These are phyloP conservation scores for Smithornis capensis DNA, from an alignment of 2,113 vertebrate genomes.

Conservation along the genomic window DNA sequence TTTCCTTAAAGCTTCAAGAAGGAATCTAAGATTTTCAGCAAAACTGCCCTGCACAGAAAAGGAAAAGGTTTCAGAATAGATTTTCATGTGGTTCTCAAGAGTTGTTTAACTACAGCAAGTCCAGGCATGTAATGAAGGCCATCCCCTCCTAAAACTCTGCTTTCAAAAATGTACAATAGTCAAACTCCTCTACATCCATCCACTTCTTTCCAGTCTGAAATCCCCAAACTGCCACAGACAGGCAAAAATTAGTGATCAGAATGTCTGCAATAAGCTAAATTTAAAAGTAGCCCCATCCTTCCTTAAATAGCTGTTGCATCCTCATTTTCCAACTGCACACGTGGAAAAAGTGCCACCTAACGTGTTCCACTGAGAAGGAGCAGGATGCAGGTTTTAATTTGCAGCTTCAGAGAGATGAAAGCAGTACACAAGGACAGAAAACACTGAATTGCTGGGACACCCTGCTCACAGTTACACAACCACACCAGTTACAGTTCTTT, in stretches of 20 bases:
- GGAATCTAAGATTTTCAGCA: conserved; percentile 92
- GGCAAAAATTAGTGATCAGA: background rate
- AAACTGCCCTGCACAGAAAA: conserved; percentile 86
- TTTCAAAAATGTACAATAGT: background rate
- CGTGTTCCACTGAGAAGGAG: background rate
- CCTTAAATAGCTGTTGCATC: background rate
- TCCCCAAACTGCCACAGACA: background rate
- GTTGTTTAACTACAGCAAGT: background rate
- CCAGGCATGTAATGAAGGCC: fast-evolving
- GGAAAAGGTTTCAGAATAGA: background rate
- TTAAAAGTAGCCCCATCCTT: background rate
- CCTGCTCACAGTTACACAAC: background rate
- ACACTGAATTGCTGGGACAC: background rate
- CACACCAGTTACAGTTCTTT: too few species aligned
- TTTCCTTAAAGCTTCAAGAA: conserved; percentile 91
- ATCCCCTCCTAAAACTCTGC: background rate
- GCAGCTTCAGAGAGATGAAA: background rate
- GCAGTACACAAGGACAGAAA: background rate
- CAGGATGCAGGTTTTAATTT: background rate
- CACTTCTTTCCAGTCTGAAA: background rate
- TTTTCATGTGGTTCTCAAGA: background rate
- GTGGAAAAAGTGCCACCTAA: background rate
- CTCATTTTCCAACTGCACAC: background rate
- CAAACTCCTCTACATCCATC: background rate
- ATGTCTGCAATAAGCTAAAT: background rate